Evolutionary conservation across 2,888 invertebrate species (phyloP).

Genomic region (Coecobrya sp.): DNA sequence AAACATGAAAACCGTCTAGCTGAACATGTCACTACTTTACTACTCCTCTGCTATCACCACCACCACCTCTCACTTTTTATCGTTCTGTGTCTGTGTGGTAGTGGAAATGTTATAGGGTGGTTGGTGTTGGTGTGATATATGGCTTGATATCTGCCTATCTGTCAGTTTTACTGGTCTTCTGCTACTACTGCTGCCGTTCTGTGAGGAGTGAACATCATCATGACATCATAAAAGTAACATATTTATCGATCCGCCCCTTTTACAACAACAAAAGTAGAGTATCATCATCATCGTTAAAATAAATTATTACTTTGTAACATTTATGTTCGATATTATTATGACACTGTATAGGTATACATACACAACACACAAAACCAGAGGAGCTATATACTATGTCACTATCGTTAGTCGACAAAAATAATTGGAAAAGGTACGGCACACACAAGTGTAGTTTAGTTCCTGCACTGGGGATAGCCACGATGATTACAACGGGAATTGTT

Average conservation of each 20-base stretch:
- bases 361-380: too few relatives aligned
- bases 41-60: background rate
- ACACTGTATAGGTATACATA: background rate
- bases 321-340: background rate
- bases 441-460: conserved; percentile 17
- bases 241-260: conserved; percentile 67
- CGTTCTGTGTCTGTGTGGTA: conserved; percentile 6
- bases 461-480: conserved; percentile 18
- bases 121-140: conserved; percentile 35
- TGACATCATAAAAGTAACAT: conserved; percentile 38
- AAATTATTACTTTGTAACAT: conserved; percentile 49
- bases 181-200: background rate
- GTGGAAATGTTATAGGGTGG: background rate
- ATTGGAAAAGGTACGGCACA: background rate
- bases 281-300: conserved; percentile 48
- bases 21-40: conserved; percentile 44
- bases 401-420: background rate
- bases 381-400: background rate
- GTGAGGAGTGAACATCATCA: conserved; percentile 30
- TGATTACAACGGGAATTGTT: background rate
- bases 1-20: background rate
- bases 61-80: conserved; percentile 33
- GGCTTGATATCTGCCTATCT: conserved; percentile 18
- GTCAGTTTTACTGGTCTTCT: conserved; percentile 16
- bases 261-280: conserved; percentile 44